Conservation (phyloP, 2,797 vertebrate species). For the Odontamblyopus rebecca region DNA sequence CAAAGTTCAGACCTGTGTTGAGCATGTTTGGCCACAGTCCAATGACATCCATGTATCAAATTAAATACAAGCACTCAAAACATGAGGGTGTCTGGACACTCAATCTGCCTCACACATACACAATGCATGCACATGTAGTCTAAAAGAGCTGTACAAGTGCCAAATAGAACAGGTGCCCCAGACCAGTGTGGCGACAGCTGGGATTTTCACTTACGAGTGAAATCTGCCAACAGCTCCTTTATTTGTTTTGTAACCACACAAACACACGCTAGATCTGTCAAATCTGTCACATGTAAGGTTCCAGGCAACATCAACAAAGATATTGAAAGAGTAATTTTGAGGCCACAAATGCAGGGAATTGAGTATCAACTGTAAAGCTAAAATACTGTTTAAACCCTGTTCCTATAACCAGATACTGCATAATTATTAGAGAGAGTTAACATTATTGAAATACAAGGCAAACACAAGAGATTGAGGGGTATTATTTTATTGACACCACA, state of each 20-base stretch:
- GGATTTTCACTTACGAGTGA: slow-evolving; percentile 61
- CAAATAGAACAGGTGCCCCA: slow-evolving; percentile 40
- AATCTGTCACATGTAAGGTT: slow-evolving; percentile 4
- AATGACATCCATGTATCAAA: slow-evolving; percentile 65
- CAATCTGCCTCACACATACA: slow-evolving; percentile 20
- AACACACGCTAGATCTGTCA: slow-evolving; percentile 24
- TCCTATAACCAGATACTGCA: too few species aligned
- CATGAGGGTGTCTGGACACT: slow-evolving; percentile 35
- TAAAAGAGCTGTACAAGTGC: slow-evolving; percentile 12
- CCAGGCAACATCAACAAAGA: slow-evolving; percentile 19
- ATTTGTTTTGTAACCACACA: slow-evolving; percentile 47
- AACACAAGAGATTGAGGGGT: slow-evolving; percentile 7
- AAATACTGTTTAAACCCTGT: too few species aligned
- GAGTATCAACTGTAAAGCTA: not conserved
- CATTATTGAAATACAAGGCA: not conserved
- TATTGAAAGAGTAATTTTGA: not conserved
- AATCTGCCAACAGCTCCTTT: slow-evolving; percentile 41
- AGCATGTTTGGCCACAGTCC: slow-evolving; percentile 56
- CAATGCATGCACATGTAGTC: slow-evolving; percentile 19
- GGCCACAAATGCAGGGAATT: not conserved
- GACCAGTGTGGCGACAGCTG: slow-evolving; percentile 40
- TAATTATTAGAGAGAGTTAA: too few species aligned
- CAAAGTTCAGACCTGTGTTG: slow-evolving; percentile 51
- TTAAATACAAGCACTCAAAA: slow-evolving; percentile 51
- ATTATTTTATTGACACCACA: slow-evolving; percentile 61